Evolutionary conservation across 2,888 invertebrate genomes (phyloP), one percentile per base, ranked within the genome.

Genomic region (Drosophila rellima): DNA sequence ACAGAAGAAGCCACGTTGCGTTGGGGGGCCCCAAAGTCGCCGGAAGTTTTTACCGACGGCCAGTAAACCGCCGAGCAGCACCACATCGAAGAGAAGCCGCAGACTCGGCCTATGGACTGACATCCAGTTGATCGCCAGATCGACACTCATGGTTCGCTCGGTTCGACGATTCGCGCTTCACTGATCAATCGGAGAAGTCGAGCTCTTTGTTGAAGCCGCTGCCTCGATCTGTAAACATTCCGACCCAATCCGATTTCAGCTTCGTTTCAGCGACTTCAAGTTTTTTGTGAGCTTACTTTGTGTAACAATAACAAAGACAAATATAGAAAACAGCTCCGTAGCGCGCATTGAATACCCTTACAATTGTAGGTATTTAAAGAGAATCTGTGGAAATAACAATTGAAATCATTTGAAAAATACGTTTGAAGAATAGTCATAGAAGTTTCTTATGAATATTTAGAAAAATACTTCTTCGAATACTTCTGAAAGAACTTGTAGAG

Each of bases 1-100:
- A 23, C 90, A 90, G 55, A 87, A 90, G 70, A 91, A 90, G 0
- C 91, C 91, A 1, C 87, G 83, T 20, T 77, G 72, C 1, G 81
- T 78, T 2, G 74, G 31, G 0, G 42, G 17, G 3, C 68, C 59
- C 73, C 70, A 74, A 0, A 89, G 3, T 0, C 6, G 1, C 1
- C 10, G 26, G 8, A 74, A 73, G 17, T 76, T 70, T 3, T 26
- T 42, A 1, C 55, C 26, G 5, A 89, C 10, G 2, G 52, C 17
- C 1, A 77, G 13, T 0, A 85, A 39, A 0, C 51, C 13, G 4
- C 26, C 47, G 3, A 85, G 18, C 0, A 85, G 5, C 15, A 52
- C 0, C 1, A 67, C 2, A 39, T 86, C 89, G 23, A 74, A 17
- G 8, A 82, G 4, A 7, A 73, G 13, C 0, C 81, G 68, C 1